A percentile compares a stretch with the other conserved stretches of the same genome.
These are phyloP conservation scores for Clupea harengus DNA, from an alignment of 2,113 vertebrate species.

Conservation along the genomic window DNA sequence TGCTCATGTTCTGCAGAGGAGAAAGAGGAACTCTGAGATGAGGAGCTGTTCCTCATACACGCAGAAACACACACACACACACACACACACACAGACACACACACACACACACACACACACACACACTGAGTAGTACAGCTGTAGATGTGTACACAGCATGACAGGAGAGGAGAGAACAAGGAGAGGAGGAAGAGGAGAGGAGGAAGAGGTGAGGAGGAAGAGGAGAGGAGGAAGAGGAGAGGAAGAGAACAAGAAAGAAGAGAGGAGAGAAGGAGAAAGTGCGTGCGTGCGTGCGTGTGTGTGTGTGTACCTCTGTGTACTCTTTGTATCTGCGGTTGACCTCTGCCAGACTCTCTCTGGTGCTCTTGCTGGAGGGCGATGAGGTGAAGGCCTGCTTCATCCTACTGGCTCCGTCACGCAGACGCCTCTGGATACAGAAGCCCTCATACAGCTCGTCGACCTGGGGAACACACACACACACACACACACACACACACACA, in stretches of 20 bases:
- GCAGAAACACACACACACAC: no score
- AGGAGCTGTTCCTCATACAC: no score
- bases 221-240: no score
- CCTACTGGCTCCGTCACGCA: conserved; percentile 91
- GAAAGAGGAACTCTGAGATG: not conserved
- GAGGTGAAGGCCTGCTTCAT: conserved; percentile 95
- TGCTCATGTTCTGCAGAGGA: conserved; percentile 85
- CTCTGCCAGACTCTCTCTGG: conserved; percentile 89
- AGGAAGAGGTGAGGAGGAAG: no score
- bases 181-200: no score
- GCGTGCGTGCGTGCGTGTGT: conserved; percentile 4
- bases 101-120: no score
- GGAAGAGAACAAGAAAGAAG: no score
- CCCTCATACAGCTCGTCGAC: conserved; percentile 96
- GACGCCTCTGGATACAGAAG: conserved; percentile 93
- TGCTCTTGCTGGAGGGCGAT: conserved; percentile 91
- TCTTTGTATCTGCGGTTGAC: conserved; percentile 91
- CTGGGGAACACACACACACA: conserved; percentile 62
- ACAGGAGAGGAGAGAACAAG: no score
- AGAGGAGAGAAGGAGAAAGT: no score
- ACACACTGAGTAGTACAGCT: no score
- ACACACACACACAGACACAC: no score
- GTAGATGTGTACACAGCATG: no score
- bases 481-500: conserved; percentile 30
- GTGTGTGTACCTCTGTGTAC: conserved; percentile 85